Evolutionary conservation across 2,113 vertebrate genomes (phyloP).

Genomic region (Eubucco bourcierii): DNA sequence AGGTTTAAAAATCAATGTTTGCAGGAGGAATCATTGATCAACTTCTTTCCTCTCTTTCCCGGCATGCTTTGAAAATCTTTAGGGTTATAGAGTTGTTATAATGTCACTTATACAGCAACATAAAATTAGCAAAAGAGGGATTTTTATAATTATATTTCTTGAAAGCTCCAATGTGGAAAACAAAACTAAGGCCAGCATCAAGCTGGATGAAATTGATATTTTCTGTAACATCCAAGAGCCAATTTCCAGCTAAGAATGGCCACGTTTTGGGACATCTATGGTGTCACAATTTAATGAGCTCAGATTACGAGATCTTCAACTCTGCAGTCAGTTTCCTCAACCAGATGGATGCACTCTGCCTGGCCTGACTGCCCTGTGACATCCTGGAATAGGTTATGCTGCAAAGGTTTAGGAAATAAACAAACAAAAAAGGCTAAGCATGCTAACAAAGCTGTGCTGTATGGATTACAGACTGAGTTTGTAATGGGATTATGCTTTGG

Average conservation of each 20-base stretch:
- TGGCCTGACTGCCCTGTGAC: not conserved
- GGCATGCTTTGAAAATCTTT: not conserved
- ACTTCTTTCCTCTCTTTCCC: not conserved
- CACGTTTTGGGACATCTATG: not conserved
- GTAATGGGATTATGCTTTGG: constrained; percentile 62
- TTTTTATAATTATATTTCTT: not conserved
- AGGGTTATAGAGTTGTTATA: not conserved
- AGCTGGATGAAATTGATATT: not conserved
- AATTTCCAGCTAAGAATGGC: not conserved
- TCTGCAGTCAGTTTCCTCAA: not conserved
- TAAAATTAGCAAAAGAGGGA: not conserved
- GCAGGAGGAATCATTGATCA: not conserved
- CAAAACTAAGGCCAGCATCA: not conserved
- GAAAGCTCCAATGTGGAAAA: not conserved
- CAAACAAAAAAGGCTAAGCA: not conserved
- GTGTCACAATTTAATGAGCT: not conserved
- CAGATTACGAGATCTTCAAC: not conserved
- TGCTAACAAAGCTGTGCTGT: constrained; percentile 18
- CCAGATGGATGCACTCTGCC: not conserved
- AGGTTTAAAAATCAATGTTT: not conserved
- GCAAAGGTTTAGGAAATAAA: not conserved
- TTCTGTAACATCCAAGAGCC: not conserved
- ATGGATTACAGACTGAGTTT: constrained; percentile 35
- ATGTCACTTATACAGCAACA: not conserved
- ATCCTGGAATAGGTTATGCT: not conserved